Conservation (phyloP, 2,888 invertebrate species). For the Aproaerema taeniolella region DNA sequence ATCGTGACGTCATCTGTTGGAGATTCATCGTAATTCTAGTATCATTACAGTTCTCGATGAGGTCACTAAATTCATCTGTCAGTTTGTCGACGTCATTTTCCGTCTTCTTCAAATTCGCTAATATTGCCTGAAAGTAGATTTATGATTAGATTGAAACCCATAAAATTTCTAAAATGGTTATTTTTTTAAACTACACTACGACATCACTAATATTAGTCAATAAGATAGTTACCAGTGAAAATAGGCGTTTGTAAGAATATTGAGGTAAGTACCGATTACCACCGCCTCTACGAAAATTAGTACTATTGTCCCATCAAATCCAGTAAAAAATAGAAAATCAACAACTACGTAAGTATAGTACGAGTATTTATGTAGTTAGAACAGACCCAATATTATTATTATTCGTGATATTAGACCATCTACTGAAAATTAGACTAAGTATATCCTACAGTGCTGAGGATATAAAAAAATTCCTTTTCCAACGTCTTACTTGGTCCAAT, state of each 20-base stretch:
- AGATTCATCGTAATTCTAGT: constrained; percentile 91
- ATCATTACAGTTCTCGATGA: constrained; percentile 91
- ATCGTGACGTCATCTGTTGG: constrained; percentile 92
- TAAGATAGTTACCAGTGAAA: constrained; percentile 24
- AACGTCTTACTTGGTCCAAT: constrained; percentile 88
- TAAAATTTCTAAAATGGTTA: not conserved
- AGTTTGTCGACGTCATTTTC: constrained; percentile 92
- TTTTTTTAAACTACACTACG: constrained; percentile 58
- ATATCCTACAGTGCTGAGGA: constrained; percentile 55
- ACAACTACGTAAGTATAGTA: constrained; percentile 13
- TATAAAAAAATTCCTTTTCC: constrained; percentile 26
- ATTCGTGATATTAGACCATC: constrained; percentile 54
- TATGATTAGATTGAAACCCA: not conserved
- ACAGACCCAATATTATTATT: constrained; percentile 32
- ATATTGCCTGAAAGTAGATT: constrained; percentile 79
- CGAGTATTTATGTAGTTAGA: constrained; percentile 33
- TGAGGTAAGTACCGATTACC: constrained; percentile 35
- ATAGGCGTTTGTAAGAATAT: constrained; percentile 29
- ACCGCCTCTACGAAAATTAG: constrained; percentile 38
- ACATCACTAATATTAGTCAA: constrained; percentile 61
- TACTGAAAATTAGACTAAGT: constrained; percentile 69
- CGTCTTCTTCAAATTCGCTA: constrained; percentile 87
- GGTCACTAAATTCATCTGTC: constrained; percentile 89
- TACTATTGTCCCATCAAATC: constrained; percentile 21
- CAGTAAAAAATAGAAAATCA: constrained; percentile 17